A percentile compares a stretch with the other conserved stretches of the same genome.
These are phyloP conservation scores for Rhingia rostrata DNA, from an alignment of 2,888 invertebrate genomes.

Conservation along the genomic window DNA sequence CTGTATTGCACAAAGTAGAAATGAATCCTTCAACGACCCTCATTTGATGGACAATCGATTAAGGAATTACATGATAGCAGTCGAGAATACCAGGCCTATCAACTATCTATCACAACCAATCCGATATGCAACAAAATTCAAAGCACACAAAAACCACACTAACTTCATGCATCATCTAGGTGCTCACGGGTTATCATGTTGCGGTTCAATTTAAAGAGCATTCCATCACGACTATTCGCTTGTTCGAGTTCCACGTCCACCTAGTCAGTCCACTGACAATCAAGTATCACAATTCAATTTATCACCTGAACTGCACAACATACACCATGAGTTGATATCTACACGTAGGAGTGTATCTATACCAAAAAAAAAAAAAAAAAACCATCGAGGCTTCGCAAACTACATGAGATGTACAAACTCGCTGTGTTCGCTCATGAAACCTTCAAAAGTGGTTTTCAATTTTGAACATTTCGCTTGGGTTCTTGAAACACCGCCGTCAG, in stretches of 20 bases:
- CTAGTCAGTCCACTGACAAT: background rate
- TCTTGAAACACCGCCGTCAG: constrained; percentile 13
- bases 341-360: background rate
- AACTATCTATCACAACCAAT: too few species aligned
- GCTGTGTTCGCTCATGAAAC: constrained; percentile 15
- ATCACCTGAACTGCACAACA: constrained; percentile 12
- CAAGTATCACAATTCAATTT: constrained; percentile 23
- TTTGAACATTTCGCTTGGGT: constrained; percentile 2
- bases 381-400: background rate
- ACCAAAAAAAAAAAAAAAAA: background rate
- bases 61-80: too few species aligned
- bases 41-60: too few species aligned
- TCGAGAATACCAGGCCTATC: too few species aligned
- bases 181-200: background rate
- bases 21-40: too few species aligned
- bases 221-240: background rate
- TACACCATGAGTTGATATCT: background rate
- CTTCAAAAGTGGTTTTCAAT: constrained; percentile 19
- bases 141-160: too few species aligned
- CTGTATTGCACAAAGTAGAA: too few species aligned
- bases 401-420: constrained; percentile 10
- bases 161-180: background rate
- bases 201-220: constrained; percentile 9
- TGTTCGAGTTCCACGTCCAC: background rate
- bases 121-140: too few species aligned